Conservation (phyloP, 2,113 vertebrate species). For the Melierax canorus region DNA sequence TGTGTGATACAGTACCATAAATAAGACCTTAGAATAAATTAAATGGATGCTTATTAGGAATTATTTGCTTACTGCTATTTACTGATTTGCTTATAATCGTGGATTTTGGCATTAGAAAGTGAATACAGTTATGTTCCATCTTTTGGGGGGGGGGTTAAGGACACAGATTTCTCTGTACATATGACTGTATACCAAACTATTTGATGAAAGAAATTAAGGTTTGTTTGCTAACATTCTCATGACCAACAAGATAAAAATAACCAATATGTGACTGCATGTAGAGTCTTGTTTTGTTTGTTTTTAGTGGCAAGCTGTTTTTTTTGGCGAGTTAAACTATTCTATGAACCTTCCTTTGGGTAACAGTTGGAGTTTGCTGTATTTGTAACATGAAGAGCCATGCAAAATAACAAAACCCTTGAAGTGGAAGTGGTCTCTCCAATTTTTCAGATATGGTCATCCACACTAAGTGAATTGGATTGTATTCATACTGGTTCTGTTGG, state of each 20-base stretch:
- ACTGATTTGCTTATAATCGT: background rate
- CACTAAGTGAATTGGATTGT: background rate
- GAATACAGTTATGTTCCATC: background rate
- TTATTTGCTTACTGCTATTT: background rate
- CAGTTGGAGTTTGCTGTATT: background rate
- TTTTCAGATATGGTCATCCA: background rate
- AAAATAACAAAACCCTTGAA: background rate
- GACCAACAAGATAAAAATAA: constrained; percentile 31
- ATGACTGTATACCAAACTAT: background rate
- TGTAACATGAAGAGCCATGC: background rate
- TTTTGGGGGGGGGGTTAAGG: background rate
- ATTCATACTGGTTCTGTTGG: background rate
- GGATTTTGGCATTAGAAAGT: background rate
- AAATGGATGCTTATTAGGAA: background rate
- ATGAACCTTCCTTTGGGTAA: background rate
- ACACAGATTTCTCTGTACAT: background rate
- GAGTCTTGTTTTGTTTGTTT: constrained; percentile 23
- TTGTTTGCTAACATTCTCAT: constrained; percentile 17
- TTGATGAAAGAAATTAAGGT: background rate
- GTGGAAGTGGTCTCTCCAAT: background rate
- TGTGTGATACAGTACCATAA: background rate
- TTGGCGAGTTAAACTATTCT: background rate
- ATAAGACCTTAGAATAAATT: background rate
- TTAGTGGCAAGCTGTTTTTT: constrained; percentile 37
- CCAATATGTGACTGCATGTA: background rate